These are phyloP conservation scores for Brotogeris chrysoptera DNA, from an alignment of 2,797 vertebrate species.

Conservation along the genomic window DNA sequence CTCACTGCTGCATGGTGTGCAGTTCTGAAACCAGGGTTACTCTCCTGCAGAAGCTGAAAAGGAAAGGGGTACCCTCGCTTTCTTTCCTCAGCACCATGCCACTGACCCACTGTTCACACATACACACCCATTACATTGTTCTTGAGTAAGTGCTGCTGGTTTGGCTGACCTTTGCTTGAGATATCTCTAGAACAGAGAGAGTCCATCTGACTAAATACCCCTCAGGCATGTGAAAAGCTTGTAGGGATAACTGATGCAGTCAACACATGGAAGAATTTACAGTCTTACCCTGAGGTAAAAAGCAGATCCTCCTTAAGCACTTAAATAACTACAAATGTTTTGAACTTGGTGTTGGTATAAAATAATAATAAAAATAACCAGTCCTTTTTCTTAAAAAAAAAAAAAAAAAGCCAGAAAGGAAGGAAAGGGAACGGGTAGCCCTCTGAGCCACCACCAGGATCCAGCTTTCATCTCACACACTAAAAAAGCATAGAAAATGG, in stretches of 20 bases:
- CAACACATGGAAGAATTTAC: conserved; percentile 28
- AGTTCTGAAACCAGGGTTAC: not conserved
- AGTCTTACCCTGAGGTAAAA: conserved; percentile 15
- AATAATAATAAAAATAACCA: conserved; percentile 28
- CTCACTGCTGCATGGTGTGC: not conserved
- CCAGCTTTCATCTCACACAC: not conserved
- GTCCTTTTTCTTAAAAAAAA: not conserved
- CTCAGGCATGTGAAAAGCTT: not conserved
- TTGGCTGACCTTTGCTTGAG: not conserved
- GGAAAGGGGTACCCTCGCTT: not conserved
- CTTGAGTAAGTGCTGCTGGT: not conserved
- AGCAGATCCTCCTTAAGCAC: conserved; percentile 31
- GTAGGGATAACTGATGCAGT: not conserved
- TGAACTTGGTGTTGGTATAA: conserved; percentile 24
- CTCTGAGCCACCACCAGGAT: not conserved
- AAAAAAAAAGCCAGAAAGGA: not conserved
- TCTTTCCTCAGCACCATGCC: not conserved
- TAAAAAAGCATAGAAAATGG: conserved; percentile 15
- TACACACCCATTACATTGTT: not conserved
- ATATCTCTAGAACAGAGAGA: not conserved
- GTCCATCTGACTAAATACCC: not conserved
- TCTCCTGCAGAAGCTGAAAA: not conserved
- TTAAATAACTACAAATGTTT: conserved; percentile 60
- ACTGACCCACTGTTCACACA: not conserved
- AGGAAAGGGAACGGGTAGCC: not conserved